phyloP scores from a whole-genome alignment of 2,888 invertebrate species.

The Tineola bisselliella region DNA sequence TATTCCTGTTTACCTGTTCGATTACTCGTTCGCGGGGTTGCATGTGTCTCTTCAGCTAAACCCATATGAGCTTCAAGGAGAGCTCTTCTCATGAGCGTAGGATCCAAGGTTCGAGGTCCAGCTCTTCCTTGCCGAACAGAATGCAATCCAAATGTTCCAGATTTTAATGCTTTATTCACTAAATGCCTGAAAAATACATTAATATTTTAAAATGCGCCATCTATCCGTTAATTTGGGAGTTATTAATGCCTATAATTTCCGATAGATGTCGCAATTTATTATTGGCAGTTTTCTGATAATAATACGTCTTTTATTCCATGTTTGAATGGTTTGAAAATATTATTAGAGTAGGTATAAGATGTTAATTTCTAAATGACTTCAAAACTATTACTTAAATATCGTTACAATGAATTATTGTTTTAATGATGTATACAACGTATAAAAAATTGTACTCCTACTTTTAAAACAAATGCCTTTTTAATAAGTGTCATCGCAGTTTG shows the following conservation, averaged over 20 bases:
- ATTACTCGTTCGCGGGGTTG: slow-evolving; percentile 24
- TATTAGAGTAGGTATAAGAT: too few relatives aligned
- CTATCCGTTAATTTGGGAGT: neutral
- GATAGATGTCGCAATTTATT: neutral
- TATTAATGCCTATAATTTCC: neutral
- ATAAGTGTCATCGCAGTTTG: too few relatives aligned
- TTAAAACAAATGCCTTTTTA: too few relatives aligned
- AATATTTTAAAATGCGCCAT: neutral
- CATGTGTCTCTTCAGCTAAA: slow-evolving; percentile 31
- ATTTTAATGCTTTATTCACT: slow-evolving; percentile 77
- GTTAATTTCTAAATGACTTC: too few relatives aligned
- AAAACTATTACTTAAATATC: too few relatives aligned
- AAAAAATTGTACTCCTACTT: too few relatives aligned
- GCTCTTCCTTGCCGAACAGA: slow-evolving; percentile 75
- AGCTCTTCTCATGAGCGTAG: slow-evolving; percentile 77
- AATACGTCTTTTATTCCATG: too few relatives aligned
- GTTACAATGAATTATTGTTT: too few relatives aligned
- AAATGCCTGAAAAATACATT: slow-evolving; percentile 70
- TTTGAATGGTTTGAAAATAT: too few relatives aligned
- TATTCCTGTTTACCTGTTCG: slow-evolving; percentile 39
- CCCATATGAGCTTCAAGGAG: slow-evolving; percentile 58
- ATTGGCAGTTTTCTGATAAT: too few relatives aligned
- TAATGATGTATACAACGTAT: too few relatives aligned
- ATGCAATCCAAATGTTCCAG: slow-evolving; percentile 69
- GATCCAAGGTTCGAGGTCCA: slow-evolving; percentile 73